phyloP scores from a whole-genome alignment of 2,113 vertebrate species.

The Carassius auratus region DNA sequence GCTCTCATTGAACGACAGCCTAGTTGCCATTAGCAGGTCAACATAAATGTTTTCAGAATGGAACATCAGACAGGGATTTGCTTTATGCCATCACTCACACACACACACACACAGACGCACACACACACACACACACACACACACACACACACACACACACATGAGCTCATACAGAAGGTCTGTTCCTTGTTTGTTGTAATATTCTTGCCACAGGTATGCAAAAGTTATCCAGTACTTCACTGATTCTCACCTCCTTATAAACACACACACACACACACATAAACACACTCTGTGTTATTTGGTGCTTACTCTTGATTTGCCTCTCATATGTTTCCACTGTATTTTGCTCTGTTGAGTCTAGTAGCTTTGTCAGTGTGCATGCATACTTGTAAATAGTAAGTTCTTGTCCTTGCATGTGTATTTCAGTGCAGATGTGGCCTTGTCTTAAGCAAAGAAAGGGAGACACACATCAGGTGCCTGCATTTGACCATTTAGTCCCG shows the following conservation, averaged over 20 bases:
- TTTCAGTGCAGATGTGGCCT: not conserved
- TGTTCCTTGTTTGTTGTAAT: slow-evolving; percentile 28
- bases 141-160: too few relatives aligned
- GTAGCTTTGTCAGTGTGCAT: not conserved
- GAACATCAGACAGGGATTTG: slow-evolving; percentile 53
- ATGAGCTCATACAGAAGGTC: slow-evolving; percentile 8
- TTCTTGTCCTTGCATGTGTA: not conserved
- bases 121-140: too few relatives aligned
- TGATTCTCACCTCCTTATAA: not conserved
- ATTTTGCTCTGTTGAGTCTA: not conserved
- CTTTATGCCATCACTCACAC: slow-evolving; percentile 32
- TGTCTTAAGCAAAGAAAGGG: not conserved
- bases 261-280: slow-evolving; percentile 19
- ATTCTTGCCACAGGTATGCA: slow-evolving; percentile 25
- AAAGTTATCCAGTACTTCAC: not conserved
- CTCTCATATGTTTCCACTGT: slow-evolving; percentile 5
- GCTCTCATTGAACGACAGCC: slow-evolving; percentile 42
- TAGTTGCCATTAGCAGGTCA: slow-evolving; percentile 55
- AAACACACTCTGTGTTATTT: not conserved
- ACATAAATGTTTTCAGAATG: slow-evolving; percentile 57
- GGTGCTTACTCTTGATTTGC: not conserved
- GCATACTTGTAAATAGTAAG: not conserved
- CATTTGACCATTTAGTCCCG: not conserved
- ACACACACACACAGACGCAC: too few relatives aligned
- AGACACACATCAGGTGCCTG: not conserved